Conservation (phyloP, 2,113 vertebrate species). For the Osmerus mordax region DNA sequence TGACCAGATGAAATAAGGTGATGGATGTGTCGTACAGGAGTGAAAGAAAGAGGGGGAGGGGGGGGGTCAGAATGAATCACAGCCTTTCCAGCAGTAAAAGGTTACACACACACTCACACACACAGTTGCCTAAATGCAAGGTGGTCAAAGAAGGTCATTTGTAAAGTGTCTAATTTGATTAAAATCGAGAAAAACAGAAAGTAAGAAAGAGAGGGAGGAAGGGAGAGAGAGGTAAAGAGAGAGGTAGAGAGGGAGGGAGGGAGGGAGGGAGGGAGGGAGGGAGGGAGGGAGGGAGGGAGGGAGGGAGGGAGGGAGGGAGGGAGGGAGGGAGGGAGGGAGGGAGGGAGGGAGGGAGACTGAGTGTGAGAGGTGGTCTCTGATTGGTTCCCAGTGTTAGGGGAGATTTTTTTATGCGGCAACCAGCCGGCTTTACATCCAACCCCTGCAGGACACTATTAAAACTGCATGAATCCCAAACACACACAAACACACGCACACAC, state of each 20-base stretch:
- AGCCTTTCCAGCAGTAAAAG: background rate
- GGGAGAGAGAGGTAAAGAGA: too few relatives aligned
- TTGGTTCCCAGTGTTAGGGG: background rate
- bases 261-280: background rate
- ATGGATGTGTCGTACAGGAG: slow-evolving; percentile 51
- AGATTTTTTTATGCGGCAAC: slow-evolving; percentile 9
- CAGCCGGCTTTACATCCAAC: slow-evolving; percentile 8
- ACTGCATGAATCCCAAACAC: slow-evolving; percentile 37
- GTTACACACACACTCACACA: background rate
- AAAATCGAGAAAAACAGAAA: slow-evolving; percentile 1
- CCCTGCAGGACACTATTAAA: slow-evolving; percentile 51
- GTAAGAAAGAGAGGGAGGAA: too few relatives aligned
- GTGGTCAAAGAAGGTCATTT: slow-evolving; percentile 35
- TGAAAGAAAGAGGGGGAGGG: background rate
- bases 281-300: background rate
- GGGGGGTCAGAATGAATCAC: too few relatives aligned
- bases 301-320: too few relatives aligned
- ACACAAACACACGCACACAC: slow-evolving; percentile 2
- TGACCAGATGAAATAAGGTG: slow-evolving; percentile 34
- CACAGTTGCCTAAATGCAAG: slow-evolving; percentile 9
- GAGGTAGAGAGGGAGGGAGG: too few relatives aligned
- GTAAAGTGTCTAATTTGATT: slow-evolving; percentile 12
- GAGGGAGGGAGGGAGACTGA: background rate
- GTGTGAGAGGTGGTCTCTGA: background rate
- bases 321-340: slow-evolving; percentile 1